phyloP scores from a whole-genome alignment of 2,797 vertebrate genomes.

The Gallinago nigripennis region DNA sequence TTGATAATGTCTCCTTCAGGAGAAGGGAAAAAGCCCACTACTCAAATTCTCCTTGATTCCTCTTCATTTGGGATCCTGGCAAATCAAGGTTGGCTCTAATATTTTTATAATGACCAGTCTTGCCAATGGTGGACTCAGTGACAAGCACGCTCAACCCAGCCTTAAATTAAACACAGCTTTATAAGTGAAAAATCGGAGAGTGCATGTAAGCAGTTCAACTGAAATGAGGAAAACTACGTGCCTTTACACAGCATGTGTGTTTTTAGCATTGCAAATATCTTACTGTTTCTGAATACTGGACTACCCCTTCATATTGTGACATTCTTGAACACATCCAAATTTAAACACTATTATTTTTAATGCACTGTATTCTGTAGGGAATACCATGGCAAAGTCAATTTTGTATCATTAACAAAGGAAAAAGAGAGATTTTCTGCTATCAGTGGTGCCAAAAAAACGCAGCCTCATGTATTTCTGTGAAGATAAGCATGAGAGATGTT shows the following conservation, averaged over 20 bases:
- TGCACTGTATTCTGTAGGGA: conserved; percentile 48
- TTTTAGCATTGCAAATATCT: conserved; percentile 5
- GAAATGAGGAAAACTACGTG: background rate
- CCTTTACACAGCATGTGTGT: background rate
- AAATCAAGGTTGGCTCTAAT: conserved; percentile 13
- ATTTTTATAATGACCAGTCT: conserved; percentile 43
- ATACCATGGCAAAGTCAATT: conserved; percentile 10
- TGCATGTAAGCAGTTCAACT: background rate
- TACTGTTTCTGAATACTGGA: background rate
- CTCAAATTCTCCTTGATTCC: conserved; percentile 56
- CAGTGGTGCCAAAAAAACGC: conserved; percentile 31
- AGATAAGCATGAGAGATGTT: conserved; percentile 24
- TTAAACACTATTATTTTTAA: conserved; percentile 53
- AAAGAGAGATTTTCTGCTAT: conserved; percentile 39
- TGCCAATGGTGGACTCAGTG: background rate
- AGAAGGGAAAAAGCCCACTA: conserved; percentile 64
- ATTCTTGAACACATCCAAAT: conserved; percentile 15
- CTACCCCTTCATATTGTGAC: conserved; percentile 29
- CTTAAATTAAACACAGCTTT: conserved; percentile 18
- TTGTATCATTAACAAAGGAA: conserved; percentile 35
- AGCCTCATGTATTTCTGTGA: conserved; percentile 31
- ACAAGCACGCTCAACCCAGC: background rate
- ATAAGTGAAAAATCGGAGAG: background rate
- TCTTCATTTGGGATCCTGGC: conserved; percentile 54
- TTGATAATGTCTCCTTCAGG: conserved; percentile 65